Conservation (phyloP, 2,888 invertebrate species). For the Hoplodrina blanda region DNA sequence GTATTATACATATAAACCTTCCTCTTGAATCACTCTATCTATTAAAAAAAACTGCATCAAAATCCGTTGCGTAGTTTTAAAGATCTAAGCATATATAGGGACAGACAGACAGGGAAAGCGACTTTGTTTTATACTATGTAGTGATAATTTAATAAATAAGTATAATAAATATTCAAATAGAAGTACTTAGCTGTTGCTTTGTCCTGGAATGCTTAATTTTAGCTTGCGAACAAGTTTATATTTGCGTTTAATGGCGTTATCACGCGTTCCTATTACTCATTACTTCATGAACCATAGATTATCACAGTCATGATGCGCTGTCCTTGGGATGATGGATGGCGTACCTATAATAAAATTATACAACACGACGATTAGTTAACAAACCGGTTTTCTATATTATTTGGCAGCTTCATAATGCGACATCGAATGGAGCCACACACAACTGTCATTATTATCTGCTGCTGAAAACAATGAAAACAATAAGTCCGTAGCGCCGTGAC, state of each 20-base stretch:
- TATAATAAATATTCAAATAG: background rate
- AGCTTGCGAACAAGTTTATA: background rate
- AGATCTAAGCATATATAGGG: too few relatives aligned
- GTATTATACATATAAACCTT: too few relatives aligned
- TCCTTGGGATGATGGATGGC: conserved; percentile 20
- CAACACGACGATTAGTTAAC: too few relatives aligned
- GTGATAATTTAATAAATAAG: too few relatives aligned
- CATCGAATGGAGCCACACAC: conserved; percentile 25
- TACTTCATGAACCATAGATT: conserved; percentile 2
- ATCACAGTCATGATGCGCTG: background rate
- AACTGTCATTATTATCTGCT: conserved; percentile 39
- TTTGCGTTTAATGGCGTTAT: background rate
- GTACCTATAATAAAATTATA: too few relatives aligned
- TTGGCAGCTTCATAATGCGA: conserved; percentile 8
- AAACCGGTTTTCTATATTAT: too few relatives aligned
- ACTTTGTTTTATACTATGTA: too few relatives aligned
- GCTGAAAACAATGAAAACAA: conserved; percentile 42
- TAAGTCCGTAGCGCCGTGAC: background rate
- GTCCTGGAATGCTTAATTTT: background rate
- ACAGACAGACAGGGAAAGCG: too few relatives aligned
- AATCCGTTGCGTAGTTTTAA: too few relatives aligned
- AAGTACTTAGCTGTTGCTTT: background rate
- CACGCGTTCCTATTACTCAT: background rate
- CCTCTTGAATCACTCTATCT: too few relatives aligned
- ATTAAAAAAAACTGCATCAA: too few relatives aligned